Conservation (phyloP, 2,797 vertebrate species). For the Chelon labrosus region DNA sequence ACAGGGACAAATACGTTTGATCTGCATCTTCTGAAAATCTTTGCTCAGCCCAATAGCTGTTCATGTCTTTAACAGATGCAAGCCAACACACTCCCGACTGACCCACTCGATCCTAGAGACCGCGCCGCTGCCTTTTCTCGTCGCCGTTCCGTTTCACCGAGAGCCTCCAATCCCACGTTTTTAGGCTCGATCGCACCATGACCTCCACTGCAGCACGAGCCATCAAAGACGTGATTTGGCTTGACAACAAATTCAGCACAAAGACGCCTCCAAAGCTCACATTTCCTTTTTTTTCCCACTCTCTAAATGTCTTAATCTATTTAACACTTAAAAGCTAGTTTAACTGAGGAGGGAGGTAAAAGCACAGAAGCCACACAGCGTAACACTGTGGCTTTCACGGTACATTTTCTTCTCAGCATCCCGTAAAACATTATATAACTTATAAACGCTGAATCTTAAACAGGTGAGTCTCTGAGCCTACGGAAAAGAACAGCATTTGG, state of each 20-base stretch:
- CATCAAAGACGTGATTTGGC: conserved; percentile 34
- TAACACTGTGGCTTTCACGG: conserved; percentile 51
- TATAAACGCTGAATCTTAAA: conserved; percentile 62
- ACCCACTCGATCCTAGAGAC: conserved; percentile 27
- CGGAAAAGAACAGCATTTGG: conserved; percentile 44
- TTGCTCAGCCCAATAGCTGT: background rate
- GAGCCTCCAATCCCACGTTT: background rate
- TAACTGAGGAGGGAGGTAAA: conserved; percentile 45
- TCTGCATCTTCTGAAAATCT: conserved; percentile 18
- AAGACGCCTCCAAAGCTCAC: conserved; percentile 33
- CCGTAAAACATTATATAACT: conserved; percentile 69
- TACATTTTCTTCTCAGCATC: conserved; percentile 41
- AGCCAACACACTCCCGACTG: conserved; percentile 9
- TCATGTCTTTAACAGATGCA: conserved; percentile 26
- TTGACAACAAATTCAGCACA: conserved; percentile 30
- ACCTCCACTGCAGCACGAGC: conserved; percentile 26
- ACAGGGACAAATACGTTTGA: conserved; percentile 13
- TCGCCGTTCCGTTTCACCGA: conserved; percentile 5
- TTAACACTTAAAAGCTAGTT: conserved; percentile 46
- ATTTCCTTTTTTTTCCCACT: conserved; percentile 7
- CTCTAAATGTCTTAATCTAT: conserved; percentile 48
- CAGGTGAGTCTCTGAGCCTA: conserved; percentile 55
- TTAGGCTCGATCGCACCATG: conserved; percentile 3
- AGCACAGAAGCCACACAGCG: conserved; percentile 14
- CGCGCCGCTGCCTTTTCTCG: conserved; percentile 3